Conservation (phyloP, 53 echinoderm and acorn worm species). For the Astropecten irregularis region DNA sequence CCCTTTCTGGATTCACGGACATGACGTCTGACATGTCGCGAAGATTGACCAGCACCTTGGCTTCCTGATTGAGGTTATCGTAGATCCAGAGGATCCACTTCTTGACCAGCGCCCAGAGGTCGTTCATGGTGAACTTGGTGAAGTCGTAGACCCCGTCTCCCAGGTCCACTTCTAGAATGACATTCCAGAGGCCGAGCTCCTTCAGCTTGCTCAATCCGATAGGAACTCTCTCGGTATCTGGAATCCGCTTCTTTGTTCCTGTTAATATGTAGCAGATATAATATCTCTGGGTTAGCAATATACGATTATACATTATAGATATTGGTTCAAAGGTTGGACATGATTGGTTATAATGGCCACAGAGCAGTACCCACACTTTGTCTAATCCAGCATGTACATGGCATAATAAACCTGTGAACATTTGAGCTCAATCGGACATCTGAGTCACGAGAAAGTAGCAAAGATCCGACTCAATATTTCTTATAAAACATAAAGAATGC, state of each 20-base stretch:
- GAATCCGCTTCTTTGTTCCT: constrained; percentile 22
- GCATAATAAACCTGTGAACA: too few relatives aligned
- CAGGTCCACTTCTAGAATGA: constrained; percentile 63
- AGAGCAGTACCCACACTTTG: too few relatives aligned
- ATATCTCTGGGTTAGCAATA: too few relatives aligned
- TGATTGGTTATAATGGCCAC: too few relatives aligned
- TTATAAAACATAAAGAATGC: too few relatives aligned
- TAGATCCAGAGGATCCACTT: constrained; percentile 62
- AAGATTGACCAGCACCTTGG: constrained; percentile 65
- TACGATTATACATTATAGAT: too few relatives aligned
- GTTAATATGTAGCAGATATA: not conserved
- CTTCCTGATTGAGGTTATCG: constrained; percentile 40
- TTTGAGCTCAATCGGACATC: too few relatives aligned
- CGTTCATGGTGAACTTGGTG: constrained; percentile 49
- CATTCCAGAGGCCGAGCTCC: constrained; percentile 36
- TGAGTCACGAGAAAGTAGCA: too few relatives aligned
- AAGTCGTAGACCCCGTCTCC: constrained; percentile 57
- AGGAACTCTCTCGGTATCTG: constrained; percentile 51
- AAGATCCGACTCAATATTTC: too few relatives aligned
- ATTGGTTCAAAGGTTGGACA: too few relatives aligned
- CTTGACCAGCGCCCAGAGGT: constrained; percentile 28
- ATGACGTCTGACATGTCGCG: constrained; percentile 59
- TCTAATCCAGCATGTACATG: too few relatives aligned
- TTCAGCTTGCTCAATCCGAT: constrained; percentile 52
- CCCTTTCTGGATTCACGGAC: constrained; percentile 31